phyloP scores from a whole-genome alignment of 1,140 invertebrate genomes.

The Drosophila saltans region DNA sequence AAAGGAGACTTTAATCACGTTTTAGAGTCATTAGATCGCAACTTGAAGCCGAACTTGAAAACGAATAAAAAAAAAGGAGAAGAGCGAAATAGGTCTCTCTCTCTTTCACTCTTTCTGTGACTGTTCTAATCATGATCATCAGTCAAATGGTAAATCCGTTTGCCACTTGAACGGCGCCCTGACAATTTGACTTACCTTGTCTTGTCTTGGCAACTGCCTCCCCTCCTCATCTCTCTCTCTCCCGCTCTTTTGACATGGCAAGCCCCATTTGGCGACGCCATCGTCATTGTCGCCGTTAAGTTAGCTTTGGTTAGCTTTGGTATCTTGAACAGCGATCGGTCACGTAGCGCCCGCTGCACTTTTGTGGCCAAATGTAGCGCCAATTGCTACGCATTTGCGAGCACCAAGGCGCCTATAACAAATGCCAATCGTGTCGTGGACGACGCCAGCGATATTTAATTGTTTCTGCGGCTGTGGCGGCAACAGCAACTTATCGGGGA shows the following conservation, averaged over 20 bases:
- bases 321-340: constrained; percentile 74
- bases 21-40: constrained; percentile 13
- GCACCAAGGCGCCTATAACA: constrained; percentile 79
- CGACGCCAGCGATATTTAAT: constrained; percentile 81
- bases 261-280: constrained; percentile 6
- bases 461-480: constrained; percentile 64
- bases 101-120: neutral
- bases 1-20: neutral
- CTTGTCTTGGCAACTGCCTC: neutral
- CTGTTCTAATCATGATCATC: constrained; percentile 76
- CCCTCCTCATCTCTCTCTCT: neutral
- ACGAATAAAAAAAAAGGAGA: neutral
- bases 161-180: constrained; percentile 57
- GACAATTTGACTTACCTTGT: constrained; percentile 67
- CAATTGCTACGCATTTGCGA: constrained; percentile 81
- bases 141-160: constrained; percentile 75
- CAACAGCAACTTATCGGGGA: constrained; percentile 71
- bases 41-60: constrained; percentile 12
- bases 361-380: constrained; percentile 78
- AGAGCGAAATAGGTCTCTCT: neutral
- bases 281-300: constrained; percentile 8
- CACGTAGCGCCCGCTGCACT: constrained; percentile 67
- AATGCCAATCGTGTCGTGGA: constrained; percentile 80
- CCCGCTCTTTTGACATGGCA: neutral
- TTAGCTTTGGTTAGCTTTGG: constrained; percentile 30